These are phyloP conservation scores for Orientallactaga sibirica DNA, from an alignment of 2,797 vertebrate genomes.

Conservation along the genomic window DNA sequence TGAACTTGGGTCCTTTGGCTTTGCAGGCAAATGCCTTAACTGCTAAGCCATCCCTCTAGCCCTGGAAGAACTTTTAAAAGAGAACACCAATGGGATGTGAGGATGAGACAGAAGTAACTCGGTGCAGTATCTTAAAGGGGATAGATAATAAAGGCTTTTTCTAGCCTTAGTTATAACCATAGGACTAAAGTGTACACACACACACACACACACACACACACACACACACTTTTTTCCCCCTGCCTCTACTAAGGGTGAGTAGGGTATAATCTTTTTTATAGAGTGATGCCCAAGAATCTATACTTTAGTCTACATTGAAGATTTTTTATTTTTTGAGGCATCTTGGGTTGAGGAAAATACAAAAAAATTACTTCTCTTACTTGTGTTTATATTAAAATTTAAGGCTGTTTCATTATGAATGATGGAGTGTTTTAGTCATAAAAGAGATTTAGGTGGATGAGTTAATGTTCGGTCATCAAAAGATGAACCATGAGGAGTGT, in stretches of 20 bases:
- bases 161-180: conserved; percentile 68
- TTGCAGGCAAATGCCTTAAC: too few relatives aligned
- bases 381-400: conserved; percentile 66
- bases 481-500: conserved; percentile 59
- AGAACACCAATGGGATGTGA: neutral
- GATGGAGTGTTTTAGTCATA: conserved; percentile 67
- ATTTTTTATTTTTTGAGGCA: conserved; percentile 39
- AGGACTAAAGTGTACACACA: conserved; percentile 43
- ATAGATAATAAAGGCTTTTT: conserved; percentile 23
- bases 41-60: too few relatives aligned
- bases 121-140: conserved; percentile 43
- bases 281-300: conserved; percentile 43
- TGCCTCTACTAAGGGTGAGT: neutral
- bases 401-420: conserved; percentile 51
- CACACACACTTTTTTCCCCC: neutral
- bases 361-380: conserved; percentile 44
- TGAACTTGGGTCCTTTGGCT: too few relatives aligned
- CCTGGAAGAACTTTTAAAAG: conserved; percentile 16
- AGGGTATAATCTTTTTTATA: conserved; percentile 43
- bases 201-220: neutral
- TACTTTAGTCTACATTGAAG: conserved; percentile 41
- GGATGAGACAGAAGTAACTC: conserved; percentile 51
- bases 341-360: conserved; percentile 42
- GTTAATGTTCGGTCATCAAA: conserved; percentile 78
- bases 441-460: conserved; percentile 67